A percentile compares a stretch with the other conserved stretches of the same genome.
These are phyloP conservation scores for Willowsia nigromaculata DNA, from an alignment of 2,888 invertebrate genomes.

Conservation along the genomic window DNA sequence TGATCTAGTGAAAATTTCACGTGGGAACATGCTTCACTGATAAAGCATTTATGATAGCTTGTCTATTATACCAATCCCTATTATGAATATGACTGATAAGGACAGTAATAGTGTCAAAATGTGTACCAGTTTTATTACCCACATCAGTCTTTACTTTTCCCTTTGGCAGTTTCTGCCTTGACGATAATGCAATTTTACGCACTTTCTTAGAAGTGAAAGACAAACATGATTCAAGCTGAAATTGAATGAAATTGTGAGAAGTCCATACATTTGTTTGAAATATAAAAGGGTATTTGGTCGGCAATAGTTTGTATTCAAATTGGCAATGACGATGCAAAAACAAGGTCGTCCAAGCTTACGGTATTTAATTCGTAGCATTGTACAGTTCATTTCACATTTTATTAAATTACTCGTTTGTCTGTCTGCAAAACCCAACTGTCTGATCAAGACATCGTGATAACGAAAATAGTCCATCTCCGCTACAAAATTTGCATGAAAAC, in stretches of 20 bases:
- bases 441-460: too few species aligned
- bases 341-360: too few species aligned
- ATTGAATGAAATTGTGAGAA: neutral
- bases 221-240: neutral
- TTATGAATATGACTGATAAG: neutral
- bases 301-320: neutral
- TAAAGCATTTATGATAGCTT: constrained; percentile 19
- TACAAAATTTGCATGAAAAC: too few species aligned
- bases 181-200: neutral
- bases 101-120: neutral
- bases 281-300: neutral
- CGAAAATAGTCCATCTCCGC: too few species aligned
- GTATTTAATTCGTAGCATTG: too few species aligned
- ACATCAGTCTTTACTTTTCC: constrained; percentile 26
- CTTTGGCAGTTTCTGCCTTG: neutral
- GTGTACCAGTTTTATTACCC: constrained; percentile 23
- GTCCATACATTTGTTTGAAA: too few species aligned
- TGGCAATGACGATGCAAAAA: too few species aligned
- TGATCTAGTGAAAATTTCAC: constrained; percentile 2
- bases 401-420: too few species aligned
- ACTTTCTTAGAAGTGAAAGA: constrained; percentile 41
- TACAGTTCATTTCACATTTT: too few species aligned
- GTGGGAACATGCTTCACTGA: constrained; percentile 11
- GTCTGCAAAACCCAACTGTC: too few species aligned
- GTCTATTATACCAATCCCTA: neutral